Evolutionary conservation across 2,888 invertebrate species (phyloP), one percentile per base, ranked within the genome.

Genomic region (Pollenia angustigena): DNA sequence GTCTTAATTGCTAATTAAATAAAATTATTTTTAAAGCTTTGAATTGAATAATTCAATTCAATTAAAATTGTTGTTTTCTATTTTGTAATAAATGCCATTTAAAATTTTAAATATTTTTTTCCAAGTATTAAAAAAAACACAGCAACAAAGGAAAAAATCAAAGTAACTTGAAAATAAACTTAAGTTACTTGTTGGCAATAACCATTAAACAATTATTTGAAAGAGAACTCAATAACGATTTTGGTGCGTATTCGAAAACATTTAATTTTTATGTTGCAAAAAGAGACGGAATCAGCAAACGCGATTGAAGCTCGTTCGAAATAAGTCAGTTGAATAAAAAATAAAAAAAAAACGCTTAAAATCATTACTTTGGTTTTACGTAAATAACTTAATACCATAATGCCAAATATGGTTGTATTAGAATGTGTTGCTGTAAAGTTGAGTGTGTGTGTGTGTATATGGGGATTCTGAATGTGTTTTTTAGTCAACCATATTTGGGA

Each of bases 301-400:
- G 11, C 42, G 14, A 11, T 64, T 23, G 4, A 11, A 76, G 10
- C 23, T 46, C 32, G 16, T 46, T 46, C 12, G 58, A 11, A 23
- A 32, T 3, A 8, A 60, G 14, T 52, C 18, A 76, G 64, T 64
- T 46, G 18, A 69, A 64, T 54, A 40, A 16, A 56, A 62, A 48
- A 69, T n/a, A n/a, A 48, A 8, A 14, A 44, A 11, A 56, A 46
- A 48, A 46, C 32, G 50, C 18, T n/a, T 56, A 66, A 74, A 62
- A 76, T 60, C 79, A 74, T 72, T 84, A 44, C 58, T 74, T 60
- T 79, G 72, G 52, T 74, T 84, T 84, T 52, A 46, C 72, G 12
- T 79, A 79, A 79, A 79, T 78, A 79, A 72, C 78, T 79, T 84
- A 78, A 78, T 83, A 32, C 79, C 84, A 74, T 66, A 79, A 60